Percentiles rank a stretch among this genome's conserved stretches.
Evolutionary conservation across 23 tunicate genomes (phyloP).

Genomic region (Botrylloides violaceus): DNA sequence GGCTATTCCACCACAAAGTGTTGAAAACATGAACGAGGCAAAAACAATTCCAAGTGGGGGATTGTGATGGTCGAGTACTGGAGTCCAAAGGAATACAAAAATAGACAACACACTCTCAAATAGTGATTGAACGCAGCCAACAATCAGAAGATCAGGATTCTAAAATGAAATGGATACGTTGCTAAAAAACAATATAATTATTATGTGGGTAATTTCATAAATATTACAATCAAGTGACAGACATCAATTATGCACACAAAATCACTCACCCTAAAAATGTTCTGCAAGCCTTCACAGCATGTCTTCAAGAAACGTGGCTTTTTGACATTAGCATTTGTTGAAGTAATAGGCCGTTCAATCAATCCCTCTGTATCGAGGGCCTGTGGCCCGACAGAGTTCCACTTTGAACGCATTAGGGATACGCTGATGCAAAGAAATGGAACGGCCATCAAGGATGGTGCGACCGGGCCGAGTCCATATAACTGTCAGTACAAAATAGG

Average conservation of each 20-base stretch:
- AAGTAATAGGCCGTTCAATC: neutral
- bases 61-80: conserved; percentile 89
- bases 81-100: conserved; percentile 98
- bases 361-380: neutral
- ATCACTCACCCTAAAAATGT: conserved; percentile 18
- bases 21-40: conserved; percentile 86
- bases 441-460: conserved; percentile 75
- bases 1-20: conserved; percentile 43
- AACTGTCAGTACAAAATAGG: neutral
- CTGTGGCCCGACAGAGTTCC: conserved; percentile 26
- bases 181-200: no score
- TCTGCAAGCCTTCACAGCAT: conserved; percentile 24
- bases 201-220: neutral
- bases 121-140: conserved; percentile 74
- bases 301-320: neutral
- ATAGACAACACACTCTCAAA: conserved; percentile 88
- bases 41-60: conserved; percentile 98
- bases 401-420: conserved; percentile 25
- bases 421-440: conserved; percentile 33
- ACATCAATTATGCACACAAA: neutral
- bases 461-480: conserved; percentile 65
- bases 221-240: neutral
- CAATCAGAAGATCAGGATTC: conserved; percentile 32
- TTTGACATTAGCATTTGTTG: conserved; percentile 2
- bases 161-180: conserved; percentile 2